Conservation (phyloP, 1,140 invertebrate genomes). For the Drosophila nasuta region DNA sequence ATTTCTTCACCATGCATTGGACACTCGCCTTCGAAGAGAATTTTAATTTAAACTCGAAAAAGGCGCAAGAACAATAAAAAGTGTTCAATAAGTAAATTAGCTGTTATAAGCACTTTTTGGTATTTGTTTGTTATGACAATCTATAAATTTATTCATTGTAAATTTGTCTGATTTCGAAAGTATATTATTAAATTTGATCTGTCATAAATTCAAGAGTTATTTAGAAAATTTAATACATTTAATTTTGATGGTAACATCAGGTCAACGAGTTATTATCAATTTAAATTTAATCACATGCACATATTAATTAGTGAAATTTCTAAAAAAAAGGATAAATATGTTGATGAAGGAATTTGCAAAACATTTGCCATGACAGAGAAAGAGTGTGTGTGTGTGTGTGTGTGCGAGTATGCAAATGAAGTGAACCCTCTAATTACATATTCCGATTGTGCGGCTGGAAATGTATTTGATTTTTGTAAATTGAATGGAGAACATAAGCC, state of each 20-base stretch:
- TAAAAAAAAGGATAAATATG: slow-evolving; percentile 19
- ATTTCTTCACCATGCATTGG: neutral
- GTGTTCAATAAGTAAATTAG: slow-evolving; percentile 24
- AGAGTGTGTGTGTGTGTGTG: neutral
- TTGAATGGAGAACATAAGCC: slow-evolving; percentile 61
- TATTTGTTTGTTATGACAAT: neutral
- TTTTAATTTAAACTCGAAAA: neutral
- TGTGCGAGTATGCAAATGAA: slow-evolving; percentile 26
- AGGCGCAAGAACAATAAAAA: neutral
- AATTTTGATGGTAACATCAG: neutral
- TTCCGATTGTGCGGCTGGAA: slow-evolving; percentile 54
- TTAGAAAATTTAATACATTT: neutral
- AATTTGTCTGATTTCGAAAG: neutral
- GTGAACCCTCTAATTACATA: slow-evolving; percentile 65
- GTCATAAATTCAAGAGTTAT: neutral
- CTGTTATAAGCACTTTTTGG: slow-evolving; percentile 26
- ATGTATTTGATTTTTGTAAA: slow-evolving; percentile 70
- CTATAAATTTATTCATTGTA: neutral
- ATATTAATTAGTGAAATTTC: slow-evolving; percentile 20
- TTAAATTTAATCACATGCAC: slow-evolving; percentile 14
- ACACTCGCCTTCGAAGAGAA: neutral
- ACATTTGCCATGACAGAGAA: slow-evolving; percentile 17
- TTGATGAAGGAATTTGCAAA: slow-evolving; percentile 21
- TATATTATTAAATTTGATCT: neutral
- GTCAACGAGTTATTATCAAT: neutral